These are phyloP conservation scores for Psittacara wagleri DNA, from an alignment of 2,113 vertebrate species.

Conservation along the genomic window DNA sequence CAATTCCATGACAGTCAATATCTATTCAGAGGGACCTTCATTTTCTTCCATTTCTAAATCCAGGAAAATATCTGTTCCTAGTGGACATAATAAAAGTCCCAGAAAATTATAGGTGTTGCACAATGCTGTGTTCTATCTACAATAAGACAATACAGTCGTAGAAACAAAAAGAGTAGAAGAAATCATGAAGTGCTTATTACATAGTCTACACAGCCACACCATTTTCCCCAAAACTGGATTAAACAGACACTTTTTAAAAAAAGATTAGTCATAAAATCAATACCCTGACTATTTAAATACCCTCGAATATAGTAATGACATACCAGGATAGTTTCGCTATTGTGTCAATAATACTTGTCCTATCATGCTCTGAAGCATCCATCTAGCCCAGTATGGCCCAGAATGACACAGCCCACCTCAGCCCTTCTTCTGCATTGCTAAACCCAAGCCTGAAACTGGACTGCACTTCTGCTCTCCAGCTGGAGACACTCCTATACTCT, in stretches of 20 bases:
- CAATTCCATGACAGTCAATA: neutral
- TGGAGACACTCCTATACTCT: neutral
- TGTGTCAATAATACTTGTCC: neutral
- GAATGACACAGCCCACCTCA: neutral
- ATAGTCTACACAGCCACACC: neutral
- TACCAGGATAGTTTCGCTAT: neutral
- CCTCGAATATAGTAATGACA: neutral
- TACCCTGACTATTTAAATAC: neutral
- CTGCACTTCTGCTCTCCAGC: neutral
- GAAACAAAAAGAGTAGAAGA: neutral
- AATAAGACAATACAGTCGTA: neutral
- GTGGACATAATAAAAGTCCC: neutral
- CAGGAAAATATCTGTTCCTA: neutral
- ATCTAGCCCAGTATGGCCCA: neutral
- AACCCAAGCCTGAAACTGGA: neutral
- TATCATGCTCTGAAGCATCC: neutral
- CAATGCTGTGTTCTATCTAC: neutral
- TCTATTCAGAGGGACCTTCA: neutral
- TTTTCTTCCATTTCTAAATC: constrained; percentile 5
- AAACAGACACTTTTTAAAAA: neutral
- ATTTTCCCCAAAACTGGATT: neutral
- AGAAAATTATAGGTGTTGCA: neutral
- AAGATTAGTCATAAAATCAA: neutral
- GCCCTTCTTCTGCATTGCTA: neutral
- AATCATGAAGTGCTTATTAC: neutral